Base-by-base conservation (phyloP, 2,113 vertebrate species). In the Oreochromis aureus region DNA sequence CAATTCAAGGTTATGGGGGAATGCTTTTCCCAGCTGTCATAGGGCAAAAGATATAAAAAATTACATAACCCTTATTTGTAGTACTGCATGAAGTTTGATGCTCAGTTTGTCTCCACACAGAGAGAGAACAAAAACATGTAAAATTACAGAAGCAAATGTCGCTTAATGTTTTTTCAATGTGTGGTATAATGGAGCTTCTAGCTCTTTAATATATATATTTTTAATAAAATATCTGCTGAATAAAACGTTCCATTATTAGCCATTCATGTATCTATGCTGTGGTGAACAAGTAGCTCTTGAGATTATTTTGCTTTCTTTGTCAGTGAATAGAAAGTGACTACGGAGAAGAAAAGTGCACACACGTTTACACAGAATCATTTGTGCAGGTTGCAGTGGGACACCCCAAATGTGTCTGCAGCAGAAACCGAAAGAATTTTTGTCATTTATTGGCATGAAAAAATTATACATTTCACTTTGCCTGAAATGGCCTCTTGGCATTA, bases 401-500 rank as follows among this genome's bases (percentile, higher is more conserved):
- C 6, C 11, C 79, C 56, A 15, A 55, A 53, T 36, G 61, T 78
- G 7, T 58, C 53, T 34, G 30, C 8, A 34, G 46, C 27, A 85
- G 46, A 83, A 66, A 66, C 79, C 0, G 2, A 19, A 66, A 32
- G 19, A 19, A 36, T 82, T 22, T 53, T 30, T 69, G 59, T 36
- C 44, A 83, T 55, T 87, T 27, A 53, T 44, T 63, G 30, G 15
- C 34, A 86, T 85, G 13, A 85, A 87, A 63, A 66, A 66, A 80
- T 71, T 41, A 78, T 54, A 80, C 61, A 69, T 83, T 80, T 83
- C 82, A 86, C 46, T 90, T 88, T 85, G 76, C 61, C 61, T 86
- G 61, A 86, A 87, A 89, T 85, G 78, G 55, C 84, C 79, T 89
- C 69, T 73, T 90, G 81, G 85, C 82, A 82, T 82, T 91, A 78